These are phyloP conservation scores for Euplexia lucipara DNA, from an alignment of 2,888 invertebrate genomes.

Conservation along the genomic window DNA sequence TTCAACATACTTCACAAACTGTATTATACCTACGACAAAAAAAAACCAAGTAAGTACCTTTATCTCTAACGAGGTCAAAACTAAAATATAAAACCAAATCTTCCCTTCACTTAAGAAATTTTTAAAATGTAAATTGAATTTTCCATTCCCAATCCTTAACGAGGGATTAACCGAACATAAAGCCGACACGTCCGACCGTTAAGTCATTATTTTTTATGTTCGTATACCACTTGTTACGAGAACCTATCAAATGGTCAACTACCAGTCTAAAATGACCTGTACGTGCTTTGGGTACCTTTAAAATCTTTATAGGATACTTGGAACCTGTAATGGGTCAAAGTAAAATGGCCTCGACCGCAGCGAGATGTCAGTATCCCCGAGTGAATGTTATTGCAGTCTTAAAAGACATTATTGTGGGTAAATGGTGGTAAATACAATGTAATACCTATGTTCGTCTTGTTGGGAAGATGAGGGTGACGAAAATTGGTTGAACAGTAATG, in stretches of 20 bases:
- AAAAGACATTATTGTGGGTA: slow-evolving; percentile 62
- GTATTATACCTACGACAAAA: too few species aligned
- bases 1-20: too few species aligned
- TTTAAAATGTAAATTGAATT: slow-evolving; percentile 5
- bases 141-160: slow-evolving; percentile 28
- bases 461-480: slow-evolving; percentile 31
- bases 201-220: slow-evolving; percentile 72
- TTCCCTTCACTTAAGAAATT: not conserved
- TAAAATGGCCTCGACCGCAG: slow-evolving; percentile 51
- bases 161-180: slow-evolving; percentile 62
- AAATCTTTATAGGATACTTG: slow-evolving; percentile 4
- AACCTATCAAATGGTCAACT: slow-evolving; percentile 63
- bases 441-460: slow-evolving; percentile 33
- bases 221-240: slow-evolving; percentile 70
- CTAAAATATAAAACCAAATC: not conserved
- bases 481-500: slow-evolving; percentile 33
- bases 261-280: slow-evolving; percentile 59
- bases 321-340: slow-evolving; percentile 42
- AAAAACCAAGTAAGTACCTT: too few species aligned
- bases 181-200: slow-evolving; percentile 48
- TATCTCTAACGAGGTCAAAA: not conserved
- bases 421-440: slow-evolving; percentile 56
- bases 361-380: slow-evolving; percentile 62
- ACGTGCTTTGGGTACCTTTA: slow-evolving; percentile 32
- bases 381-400: slow-evolving; percentile 58